Conservation (phyloP, 2,888 invertebrate genomes). For the Plebejus argus region DNA sequence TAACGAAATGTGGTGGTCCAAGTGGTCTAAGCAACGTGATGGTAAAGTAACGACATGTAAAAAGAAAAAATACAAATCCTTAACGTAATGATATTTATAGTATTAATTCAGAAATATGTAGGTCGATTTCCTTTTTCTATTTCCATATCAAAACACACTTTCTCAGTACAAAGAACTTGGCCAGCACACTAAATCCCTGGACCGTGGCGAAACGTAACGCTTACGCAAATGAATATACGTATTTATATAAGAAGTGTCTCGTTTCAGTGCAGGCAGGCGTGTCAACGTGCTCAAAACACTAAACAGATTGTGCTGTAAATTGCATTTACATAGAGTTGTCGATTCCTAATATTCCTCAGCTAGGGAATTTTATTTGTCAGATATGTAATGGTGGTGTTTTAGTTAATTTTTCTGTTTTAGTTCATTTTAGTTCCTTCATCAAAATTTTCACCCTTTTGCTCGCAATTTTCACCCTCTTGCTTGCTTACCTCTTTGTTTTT, state of each 20-base stretch:
- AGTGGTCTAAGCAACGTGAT: too few species aligned
- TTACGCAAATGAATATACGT: constrained; percentile 28
- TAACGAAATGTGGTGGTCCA: background rate
- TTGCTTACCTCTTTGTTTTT: too few species aligned
- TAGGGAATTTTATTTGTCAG: too few species aligned
- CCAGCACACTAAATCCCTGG: constrained; percentile 1
- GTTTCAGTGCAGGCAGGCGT: constrained; percentile 20
- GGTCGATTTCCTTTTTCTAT: constrained; percentile 18
- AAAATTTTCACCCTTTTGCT: too few species aligned
- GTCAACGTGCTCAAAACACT: background rate
- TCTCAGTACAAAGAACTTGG: constrained; percentile 26
- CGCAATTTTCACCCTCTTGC: too few species aligned
- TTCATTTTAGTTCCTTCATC: too few species aligned
- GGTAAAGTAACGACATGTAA: too few species aligned
- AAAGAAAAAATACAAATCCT: background rate
- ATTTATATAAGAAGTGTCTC: constrained; percentile 24
- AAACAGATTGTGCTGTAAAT: background rate
- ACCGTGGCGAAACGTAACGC: constrained; percentile 24
- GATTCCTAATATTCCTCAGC: too few species aligned
- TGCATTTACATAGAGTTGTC: background rate
- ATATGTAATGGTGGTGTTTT: too few species aligned
- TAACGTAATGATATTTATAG: background rate
- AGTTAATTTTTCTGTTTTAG: too few species aligned
- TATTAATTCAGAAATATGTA: background rate
- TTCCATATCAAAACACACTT: constrained; percentile 23